A percentile compares a stretch with the other conserved stretches of the same genome.
phyloP scores from a whole-genome alignment of 2,113 vertebrate genomes.

The Lutjanus erythropterus region DNA sequence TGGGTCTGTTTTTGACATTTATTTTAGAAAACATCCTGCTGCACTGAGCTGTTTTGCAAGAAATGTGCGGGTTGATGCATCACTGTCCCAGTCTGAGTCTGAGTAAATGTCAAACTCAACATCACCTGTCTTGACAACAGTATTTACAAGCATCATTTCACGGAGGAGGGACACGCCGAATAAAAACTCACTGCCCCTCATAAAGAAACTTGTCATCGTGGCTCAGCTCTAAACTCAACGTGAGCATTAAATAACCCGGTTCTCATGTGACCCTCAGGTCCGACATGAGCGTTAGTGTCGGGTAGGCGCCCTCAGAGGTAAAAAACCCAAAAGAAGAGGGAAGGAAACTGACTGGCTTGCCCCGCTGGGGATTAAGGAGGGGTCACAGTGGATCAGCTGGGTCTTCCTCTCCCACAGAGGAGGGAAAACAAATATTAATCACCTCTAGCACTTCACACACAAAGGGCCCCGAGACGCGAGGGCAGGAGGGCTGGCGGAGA shows the following conservation, averaged over 20 bases:
- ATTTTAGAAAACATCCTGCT: slow-evolving; percentile 4
- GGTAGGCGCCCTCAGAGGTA: slow-evolving; percentile 9
- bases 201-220: slow-evolving; percentile 45
- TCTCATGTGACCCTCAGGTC: slow-evolving; percentile 25
- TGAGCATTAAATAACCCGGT: slow-evolving; percentile 22
- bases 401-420: slow-evolving; percentile 82
- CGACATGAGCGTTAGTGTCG: slow-evolving; percentile 4
- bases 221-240: slow-evolving; percentile 45
- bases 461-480: slow-evolving; percentile 66
- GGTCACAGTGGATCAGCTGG: slow-evolving; percentile 81
- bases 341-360: slow-evolving; percentile 60
- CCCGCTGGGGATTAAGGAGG: slow-evolving; percentile 75
- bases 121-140: neutral
- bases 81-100: neutral
- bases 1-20: neutral
- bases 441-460: slow-evolving; percentile 81
- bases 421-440: slow-evolving; percentile 87
- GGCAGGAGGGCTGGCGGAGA: slow-evolving; percentile 53
- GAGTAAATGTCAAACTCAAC: slow-evolving; percentile 3
- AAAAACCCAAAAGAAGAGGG: slow-evolving; percentile 35
- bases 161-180: neutral
- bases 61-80: neutral
- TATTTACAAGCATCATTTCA: slow-evolving; percentile 46
- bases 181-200: slow-evolving; percentile 39
- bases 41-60: neutral